phyloP scores from a whole-genome alignment of 2,113 vertebrate genomes.

The Neofelis nebulosa region DNA sequence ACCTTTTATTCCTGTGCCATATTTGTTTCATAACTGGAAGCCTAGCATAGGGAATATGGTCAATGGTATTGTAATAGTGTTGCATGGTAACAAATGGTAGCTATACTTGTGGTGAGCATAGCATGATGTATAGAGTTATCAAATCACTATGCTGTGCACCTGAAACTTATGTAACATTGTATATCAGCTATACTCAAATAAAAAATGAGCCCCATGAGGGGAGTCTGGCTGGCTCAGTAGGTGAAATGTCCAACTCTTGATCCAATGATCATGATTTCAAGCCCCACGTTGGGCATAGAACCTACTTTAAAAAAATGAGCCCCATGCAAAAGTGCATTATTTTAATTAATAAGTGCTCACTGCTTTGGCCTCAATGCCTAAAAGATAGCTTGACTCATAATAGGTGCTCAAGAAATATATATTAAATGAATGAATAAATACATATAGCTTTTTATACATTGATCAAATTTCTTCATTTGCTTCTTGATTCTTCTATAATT shows the following conservation, averaged over 20 bases:
- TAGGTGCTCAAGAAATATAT: neutral
- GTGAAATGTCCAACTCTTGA: no score
- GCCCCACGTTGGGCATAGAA: no score
- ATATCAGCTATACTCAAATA: neutral
- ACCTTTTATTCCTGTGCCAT: neutral
- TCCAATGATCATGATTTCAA: no score
- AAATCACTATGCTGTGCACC: neutral
- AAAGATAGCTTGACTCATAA: neutral
- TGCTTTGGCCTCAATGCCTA: neutral
- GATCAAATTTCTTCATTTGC: neutral
- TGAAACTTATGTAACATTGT: neutral
- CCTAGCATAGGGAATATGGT: neutral
- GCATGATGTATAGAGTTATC: neutral
- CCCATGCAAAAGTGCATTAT: neutral
- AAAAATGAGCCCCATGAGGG: no score
- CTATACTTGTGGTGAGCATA: neutral
- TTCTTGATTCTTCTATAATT: neutral
- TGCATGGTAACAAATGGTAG: neutral
- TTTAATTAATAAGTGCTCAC: neutral
- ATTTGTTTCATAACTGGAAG: neutral
- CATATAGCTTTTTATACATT: neutral
- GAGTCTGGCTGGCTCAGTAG: no score
- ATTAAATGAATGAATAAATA: neutral
- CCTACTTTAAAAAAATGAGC: neutral
- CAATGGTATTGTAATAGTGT: neutral